phyloP scores from a whole-genome alignment of 2,113 vertebrate species.

The Taurulus bubalis region DNA sequence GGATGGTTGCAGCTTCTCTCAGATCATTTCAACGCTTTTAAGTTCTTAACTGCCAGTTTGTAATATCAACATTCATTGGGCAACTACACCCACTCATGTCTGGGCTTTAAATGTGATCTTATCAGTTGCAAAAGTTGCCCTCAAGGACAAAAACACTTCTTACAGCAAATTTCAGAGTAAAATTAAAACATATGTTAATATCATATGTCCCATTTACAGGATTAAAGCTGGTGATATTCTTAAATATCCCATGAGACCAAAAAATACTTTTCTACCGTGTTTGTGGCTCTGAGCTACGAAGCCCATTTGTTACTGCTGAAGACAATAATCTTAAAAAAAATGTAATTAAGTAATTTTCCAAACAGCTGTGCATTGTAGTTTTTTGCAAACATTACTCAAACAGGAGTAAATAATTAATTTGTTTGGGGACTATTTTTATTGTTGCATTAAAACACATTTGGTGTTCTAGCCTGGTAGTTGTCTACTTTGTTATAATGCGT shows the following conservation, averaged over 20 bases:
- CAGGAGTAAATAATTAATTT: background rate
- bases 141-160: conserved; percentile 7
- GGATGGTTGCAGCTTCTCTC: background rate
- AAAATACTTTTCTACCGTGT: background rate
- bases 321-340: background rate
- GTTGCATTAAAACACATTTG: background rate
- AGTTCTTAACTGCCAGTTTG: conserved; percentile 2
- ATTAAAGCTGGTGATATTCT: background rate
- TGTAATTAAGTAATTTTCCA: background rate
- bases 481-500: too few relatives aligned
- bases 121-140: conserved; percentile 5
- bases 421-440: background rate
- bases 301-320: background rate
- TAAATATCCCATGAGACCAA: background rate
- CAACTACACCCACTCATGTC: conserved; percentile 15
- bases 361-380: background rate
- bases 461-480: background rate
- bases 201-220: background rate
- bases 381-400: too few relatives aligned
- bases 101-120: conserved; percentile 7
- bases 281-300: background rate
- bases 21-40: conserved; percentile 14
- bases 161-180: background rate
- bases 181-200: conserved; percentile 4
- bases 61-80: conserved; percentile 16